Conservation (phyloP, 2,888 invertebrate genomes). For the Drosophila stalkeri region DNA sequence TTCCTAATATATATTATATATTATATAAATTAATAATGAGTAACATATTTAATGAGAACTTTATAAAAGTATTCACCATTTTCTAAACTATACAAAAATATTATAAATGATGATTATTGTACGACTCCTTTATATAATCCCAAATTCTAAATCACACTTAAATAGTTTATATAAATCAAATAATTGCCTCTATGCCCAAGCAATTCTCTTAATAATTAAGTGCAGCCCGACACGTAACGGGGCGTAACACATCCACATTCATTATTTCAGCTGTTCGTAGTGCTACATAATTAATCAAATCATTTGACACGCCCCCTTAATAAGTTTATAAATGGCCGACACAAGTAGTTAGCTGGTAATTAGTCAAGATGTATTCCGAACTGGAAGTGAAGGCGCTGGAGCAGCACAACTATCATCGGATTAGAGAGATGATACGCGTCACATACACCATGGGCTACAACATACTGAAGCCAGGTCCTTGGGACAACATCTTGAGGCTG, state of each 20-base stretch:
- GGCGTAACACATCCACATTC: constrained; percentile 50
- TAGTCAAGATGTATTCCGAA: constrained; percentile 67
- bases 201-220: constrained; percentile 65
- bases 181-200: neutral
- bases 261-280: constrained; percentile 6
- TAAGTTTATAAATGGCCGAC: constrained; percentile 64
- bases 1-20: no score
- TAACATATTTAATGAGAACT: neutral
- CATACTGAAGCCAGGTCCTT: constrained; percentile 54
- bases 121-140: neutral
- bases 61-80: neutral
- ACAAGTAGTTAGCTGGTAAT: constrained; percentile 52
- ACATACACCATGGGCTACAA: constrained; percentile 72
- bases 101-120: neutral
- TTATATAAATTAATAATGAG: no score
- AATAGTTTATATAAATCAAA: constrained; percentile 8
- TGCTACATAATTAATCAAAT: constrained; percentile 55
- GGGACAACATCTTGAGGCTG: constrained; percentile 60
- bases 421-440: constrained; percentile 66
- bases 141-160: no score
- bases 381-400: constrained; percentile 48
- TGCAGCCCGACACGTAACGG: constrained; percentile 58
- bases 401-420: constrained; percentile 63
- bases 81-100: neutral
- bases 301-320: constrained; percentile 46